Base-by-base conservation (phyloP, 2,797 vertebrate species). In the Holocentrus rufus region DNA sequence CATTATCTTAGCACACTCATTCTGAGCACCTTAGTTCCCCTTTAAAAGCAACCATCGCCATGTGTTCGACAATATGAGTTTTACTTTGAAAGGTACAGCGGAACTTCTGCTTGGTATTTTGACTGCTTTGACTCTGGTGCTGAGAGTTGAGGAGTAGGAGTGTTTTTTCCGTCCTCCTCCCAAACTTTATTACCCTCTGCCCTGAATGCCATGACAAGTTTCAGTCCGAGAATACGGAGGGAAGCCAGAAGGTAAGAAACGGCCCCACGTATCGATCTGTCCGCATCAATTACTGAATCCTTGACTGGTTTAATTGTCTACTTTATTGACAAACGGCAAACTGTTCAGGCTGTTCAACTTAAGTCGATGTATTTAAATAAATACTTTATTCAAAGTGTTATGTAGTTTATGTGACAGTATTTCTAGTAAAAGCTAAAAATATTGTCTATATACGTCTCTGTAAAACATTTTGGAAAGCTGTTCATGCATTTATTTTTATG, bases 191-290 rank as follows among this genome's bases (percentile, higher is more conserved):
- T 84, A 81, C 74, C 83, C 86, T 81, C 74, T 64, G 17, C n/a
- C n/a, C 11, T 0, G 73, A 86, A 77, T 90, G 86, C 81, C 85
- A 86, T 85, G 89, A 80, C 52, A 70, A 89, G 71, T 56, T 52
- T 36, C 86, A 87, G 77, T 79, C 86, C 67, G 81, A 49, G 81
- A 65, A 72, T 36, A 75, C 73, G 59, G 73, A 77, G 59, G 65
- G 53, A 49, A 70, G 81, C 66, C 73, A 79, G 46, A 76, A 91
- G 92, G 92, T 93, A 92, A 88, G 91, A 46, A 2, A 25, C 59
- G 50, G 50, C 25, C 66, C 5, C 20, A 52, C 30, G 62, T 7
- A 75, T 69, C 69, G 55, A 72, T 83, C 7, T 34, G 63, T 42
- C 23, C 14, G 17, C 50, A 59, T 68, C 18, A 72, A 34, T 81